Base-by-base conservation (phyloP, 2,797 vertebrate species). In the Enteromius thamalakanensis region DNA sequence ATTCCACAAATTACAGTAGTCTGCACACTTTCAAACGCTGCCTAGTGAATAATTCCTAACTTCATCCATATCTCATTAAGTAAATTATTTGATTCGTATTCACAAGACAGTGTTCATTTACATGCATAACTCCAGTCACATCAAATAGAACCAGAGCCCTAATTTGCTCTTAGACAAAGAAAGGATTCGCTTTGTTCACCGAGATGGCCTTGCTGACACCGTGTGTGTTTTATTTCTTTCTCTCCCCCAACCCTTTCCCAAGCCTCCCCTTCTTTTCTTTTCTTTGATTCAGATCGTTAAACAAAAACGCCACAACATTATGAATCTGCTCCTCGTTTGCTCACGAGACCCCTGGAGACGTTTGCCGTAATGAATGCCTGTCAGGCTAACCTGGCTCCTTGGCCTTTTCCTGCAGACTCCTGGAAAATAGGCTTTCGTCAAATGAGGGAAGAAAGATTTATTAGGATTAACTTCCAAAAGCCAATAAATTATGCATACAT, bases 381-480 rank as follows among this genome's bases (percentile, higher is more conserved):
- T 92, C 93, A 89, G 88, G 87, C 86, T 86, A 85, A 82, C 80
- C 86, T 87, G 71, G 72, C 85, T 83, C 87, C 83, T 86, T 76
- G 81, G 89, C 84, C 88, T 91, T 90, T 90, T 79, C 62, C 42
- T 76, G 79, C 8, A 85, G 76, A 87, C 88, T 79, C 78, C 79
- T 84, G 71, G 87, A 90, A 91, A 93, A 93, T 89, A 87, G 85
- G 87, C 87, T 92, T 85, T 88, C 91, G 91, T 89, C 85, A 89
- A 90, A 89, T 77, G 86, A 87, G 80, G 87, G 82, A 85, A 85
- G 87, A 86, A 83, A 92, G 91, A 95, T 94, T 94, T 94, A 95
- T 94, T 92, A 91, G 93, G 92, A 95, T 94, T 94, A 94, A 93
- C 91, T 92, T 91, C 90, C 88, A 92, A 90, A 94, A 92, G 91